Percentiles rank a stretch among this genome's conserved stretches.
These are phyloP conservation scores for Dasyurus viverrinus DNA, from an alignment of 2,113 vertebrate genomes.

Conservation along the genomic window DNA sequence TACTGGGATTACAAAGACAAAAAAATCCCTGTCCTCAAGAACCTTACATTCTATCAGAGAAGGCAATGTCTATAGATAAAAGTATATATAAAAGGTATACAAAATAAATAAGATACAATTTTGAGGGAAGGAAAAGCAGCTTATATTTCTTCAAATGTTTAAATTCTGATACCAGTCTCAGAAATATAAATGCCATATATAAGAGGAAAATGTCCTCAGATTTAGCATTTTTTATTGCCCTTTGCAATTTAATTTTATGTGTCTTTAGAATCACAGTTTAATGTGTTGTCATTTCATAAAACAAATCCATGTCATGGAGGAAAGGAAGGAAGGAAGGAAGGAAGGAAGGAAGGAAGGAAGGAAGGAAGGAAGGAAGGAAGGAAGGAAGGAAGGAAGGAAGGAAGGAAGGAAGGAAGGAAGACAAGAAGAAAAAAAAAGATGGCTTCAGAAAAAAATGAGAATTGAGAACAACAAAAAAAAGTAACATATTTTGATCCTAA, in stretches of 20 bases:
- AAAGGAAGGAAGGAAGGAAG: not conserved
- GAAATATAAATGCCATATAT: not conserved
- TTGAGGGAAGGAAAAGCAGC: not conserved
- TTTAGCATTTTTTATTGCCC: conserved; percentile 46
- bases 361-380: not conserved
- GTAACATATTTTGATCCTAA: conserved; percentile 16
- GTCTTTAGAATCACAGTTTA: conserved; percentile 58
- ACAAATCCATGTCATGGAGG: conserved; percentile 43
- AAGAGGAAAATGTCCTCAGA: not conserved
- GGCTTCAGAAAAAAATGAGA: conserved; percentile 35
- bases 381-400: not conserved
- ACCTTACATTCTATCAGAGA: not conserved
- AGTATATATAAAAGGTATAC: not conserved
- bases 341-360: not conserved
- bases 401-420: conserved; percentile 10
- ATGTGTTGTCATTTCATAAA: conserved; percentile 68
- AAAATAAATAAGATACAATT: not conserved
- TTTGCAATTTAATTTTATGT: conserved; percentile 64
- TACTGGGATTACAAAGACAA: not conserved
- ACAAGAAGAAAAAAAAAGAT: not conserved
- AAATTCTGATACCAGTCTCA: not conserved
- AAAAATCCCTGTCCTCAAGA: not conserved
- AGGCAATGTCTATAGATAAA: not conserved
- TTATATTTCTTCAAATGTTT: not conserved
- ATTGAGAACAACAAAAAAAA: conserved; percentile 16